Evolutionary conservation across 1,140 invertebrate genomes (phyloP).

Genomic region (Drosophila funebris): DNA sequence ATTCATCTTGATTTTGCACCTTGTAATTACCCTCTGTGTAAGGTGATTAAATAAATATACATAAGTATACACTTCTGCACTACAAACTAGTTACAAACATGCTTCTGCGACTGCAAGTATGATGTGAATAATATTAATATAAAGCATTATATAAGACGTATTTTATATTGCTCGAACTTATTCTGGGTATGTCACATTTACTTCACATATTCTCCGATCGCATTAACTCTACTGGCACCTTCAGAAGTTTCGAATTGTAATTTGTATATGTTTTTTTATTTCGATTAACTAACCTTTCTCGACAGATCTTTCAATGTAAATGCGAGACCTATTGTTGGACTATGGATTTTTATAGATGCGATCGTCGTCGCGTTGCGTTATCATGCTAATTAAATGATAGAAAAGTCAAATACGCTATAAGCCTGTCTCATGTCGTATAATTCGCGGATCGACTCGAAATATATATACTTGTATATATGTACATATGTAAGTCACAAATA

Average conservation of each 20-base stretch:
- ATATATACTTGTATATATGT: slow-evolving; percentile 20
- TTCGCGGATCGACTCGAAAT: slow-evolving; percentile 7
- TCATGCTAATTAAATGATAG: slow-evolving; percentile 54
- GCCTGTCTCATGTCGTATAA: slow-evolving; percentile 3
- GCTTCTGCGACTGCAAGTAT: neutral
- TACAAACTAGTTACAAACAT: neutral
- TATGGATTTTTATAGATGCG: slow-evolving; percentile 43
- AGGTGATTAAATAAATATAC: too few species aligned
- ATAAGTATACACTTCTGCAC: too few species aligned
- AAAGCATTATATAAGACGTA: neutral
- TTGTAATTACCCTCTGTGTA: too few species aligned
- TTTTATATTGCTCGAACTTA: neutral
- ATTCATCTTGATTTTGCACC: too few species aligned
- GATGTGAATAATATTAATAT: neutral
- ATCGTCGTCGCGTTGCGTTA: slow-evolving; percentile 25
- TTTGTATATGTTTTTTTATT: too few species aligned
- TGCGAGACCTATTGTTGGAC: neutral
- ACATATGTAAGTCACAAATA: slow-evolving; percentile 45
- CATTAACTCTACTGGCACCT: neutral
- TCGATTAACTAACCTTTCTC: slow-evolving; percentile 35
- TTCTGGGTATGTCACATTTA: neutral
- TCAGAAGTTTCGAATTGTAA: too few species aligned
- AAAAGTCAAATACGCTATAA: slow-evolving; percentile 33
- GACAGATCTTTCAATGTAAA: slow-evolving; percentile 21
- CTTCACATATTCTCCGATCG: neutral